phyloP scores from a whole-genome alignment of 2,888 invertebrate species.

The Agonopterix heracliana region DNA sequence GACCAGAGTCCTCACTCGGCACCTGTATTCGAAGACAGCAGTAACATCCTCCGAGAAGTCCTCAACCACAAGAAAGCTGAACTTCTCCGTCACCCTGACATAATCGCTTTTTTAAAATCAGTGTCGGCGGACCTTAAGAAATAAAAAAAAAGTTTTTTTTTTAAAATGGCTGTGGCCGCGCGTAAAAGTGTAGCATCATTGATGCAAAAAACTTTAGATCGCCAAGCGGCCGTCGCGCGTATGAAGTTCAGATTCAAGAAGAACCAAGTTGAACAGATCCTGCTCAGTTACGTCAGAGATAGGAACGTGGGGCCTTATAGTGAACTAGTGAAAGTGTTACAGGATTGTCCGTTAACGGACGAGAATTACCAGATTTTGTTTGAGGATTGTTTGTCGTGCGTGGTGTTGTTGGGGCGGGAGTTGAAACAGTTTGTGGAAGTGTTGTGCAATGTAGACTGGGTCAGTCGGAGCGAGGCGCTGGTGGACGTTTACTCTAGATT shows the following conservation, averaged over 20 bases:
- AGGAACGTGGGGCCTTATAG: slow-evolving; percentile 55
- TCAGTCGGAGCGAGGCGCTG: slow-evolving; percentile 38
- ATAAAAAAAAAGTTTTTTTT: slow-evolving; percentile 17
- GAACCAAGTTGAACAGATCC: slow-evolving; percentile 61
- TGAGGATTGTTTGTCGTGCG: slow-evolving; percentile 57
- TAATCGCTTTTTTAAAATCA: slow-evolving; percentile 56
- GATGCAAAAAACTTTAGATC: slow-evolving; percentile 61
- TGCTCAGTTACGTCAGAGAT: slow-evolving; percentile 51
- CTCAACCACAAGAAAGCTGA: slow-evolving; percentile 67
- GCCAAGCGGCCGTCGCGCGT: slow-evolving; percentile 52
- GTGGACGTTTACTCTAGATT: slow-evolving; percentile 52
- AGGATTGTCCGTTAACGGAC: slow-evolving; percentile 56
- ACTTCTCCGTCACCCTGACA: slow-evolving; percentile 64
- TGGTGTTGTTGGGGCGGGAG: slow-evolving; percentile 54
- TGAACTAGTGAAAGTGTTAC: slow-evolving; percentile 63
- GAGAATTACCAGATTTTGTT: slow-evolving; percentile 57
- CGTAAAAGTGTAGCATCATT: slow-evolving; percentile 59
- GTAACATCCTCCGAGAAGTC: slow-evolving; percentile 60
- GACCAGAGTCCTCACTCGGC: slow-evolving; percentile 39
- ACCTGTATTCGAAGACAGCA: slow-evolving; percentile 47
- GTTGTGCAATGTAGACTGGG: slow-evolving; percentile 58
- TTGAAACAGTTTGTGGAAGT: slow-evolving; percentile 54
- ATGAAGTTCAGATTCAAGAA: slow-evolving; percentile 58
- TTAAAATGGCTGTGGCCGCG: slow-evolving; percentile 54
- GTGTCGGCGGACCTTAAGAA: slow-evolving; percentile 61